phyloP scores from a whole-genome alignment of 2,113 vertebrate species.

The Plecturocebus donacophilus region DNA sequence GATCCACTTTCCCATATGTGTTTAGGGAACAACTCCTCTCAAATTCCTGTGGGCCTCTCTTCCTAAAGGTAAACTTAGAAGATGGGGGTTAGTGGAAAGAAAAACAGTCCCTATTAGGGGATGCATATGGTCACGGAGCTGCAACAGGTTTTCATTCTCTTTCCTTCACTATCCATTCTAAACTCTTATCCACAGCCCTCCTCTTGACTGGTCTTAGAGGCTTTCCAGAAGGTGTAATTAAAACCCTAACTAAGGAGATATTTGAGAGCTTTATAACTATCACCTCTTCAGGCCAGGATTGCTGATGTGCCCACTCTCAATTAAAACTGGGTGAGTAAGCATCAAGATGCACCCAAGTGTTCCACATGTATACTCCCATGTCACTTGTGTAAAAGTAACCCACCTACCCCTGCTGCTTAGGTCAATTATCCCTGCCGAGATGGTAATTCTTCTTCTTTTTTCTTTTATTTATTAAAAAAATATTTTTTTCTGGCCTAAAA shows the following conservation, averaged over 20 bases:
- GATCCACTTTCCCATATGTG: neutral
- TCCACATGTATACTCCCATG: neutral
- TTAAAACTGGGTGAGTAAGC: neutral
- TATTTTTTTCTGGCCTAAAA: no score
- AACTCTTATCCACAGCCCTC: neutral
- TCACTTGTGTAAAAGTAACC: neutral
- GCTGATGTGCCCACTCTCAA: neutral
- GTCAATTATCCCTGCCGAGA: neutral
- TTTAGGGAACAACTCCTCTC: neutral
- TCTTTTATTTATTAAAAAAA: no score
- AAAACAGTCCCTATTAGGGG: neutral
- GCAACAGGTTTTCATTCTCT: neutral
- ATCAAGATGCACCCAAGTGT: neutral
- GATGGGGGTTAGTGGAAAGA: neutral
- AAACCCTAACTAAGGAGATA: neutral
- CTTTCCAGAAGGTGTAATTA: neutral
- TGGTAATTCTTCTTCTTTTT: neutral
- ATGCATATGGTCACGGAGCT: neutral
- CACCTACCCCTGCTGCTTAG: no score
- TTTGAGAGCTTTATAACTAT: neutral
- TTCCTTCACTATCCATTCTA: neutral
- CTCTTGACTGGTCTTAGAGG: neutral
- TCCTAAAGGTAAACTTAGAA: neutral
- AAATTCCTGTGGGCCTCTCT: neutral
- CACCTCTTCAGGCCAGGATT: neutral